These are phyloP conservation scores for Genyomyrus donnyi DNA, from an alignment of 2,113 vertebrate species.

Conservation along the genomic window DNA sequence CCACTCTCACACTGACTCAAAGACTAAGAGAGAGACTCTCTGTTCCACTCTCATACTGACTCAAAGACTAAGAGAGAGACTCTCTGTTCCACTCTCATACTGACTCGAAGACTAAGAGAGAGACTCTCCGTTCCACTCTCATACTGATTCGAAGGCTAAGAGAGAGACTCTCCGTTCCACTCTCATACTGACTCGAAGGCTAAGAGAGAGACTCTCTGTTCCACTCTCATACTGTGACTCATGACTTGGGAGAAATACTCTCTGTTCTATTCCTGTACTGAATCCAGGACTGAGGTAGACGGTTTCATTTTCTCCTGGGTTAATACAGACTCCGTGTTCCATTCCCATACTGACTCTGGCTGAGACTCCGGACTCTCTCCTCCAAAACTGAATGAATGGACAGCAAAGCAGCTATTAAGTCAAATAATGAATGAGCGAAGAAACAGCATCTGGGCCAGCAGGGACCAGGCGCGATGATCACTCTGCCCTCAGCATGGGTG, in stretches of 20 bases:
- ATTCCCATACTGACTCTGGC: neutral
- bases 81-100: neutral
- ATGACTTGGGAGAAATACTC: neutral
- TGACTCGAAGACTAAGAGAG: neutral
- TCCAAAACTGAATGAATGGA: neutral
- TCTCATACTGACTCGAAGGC: too few relatives aligned
- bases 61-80: too few relatives aligned
- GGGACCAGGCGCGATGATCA: neutral
- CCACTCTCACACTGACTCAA: neutral
- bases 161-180: neutral
- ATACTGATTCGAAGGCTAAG: neutral
- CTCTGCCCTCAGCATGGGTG: neutral
- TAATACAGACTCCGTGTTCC: neutral
- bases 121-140: neutral
- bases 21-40: neutral
- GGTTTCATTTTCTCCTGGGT: neutral
- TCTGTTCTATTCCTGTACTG: neutral
- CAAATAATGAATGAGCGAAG: neutral
- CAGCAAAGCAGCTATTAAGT: neutral
- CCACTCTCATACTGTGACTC: neutral
- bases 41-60: too few relatives aligned
- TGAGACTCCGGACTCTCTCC: neutral
- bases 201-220: too few relatives aligned
- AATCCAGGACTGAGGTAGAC: neutral
- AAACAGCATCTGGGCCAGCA: neutral